These are phyloP conservation scores for Drosophila tripunctata DNA, from an alignment of 2,888 invertebrate genomes.

Conservation along the genomic window DNA sequence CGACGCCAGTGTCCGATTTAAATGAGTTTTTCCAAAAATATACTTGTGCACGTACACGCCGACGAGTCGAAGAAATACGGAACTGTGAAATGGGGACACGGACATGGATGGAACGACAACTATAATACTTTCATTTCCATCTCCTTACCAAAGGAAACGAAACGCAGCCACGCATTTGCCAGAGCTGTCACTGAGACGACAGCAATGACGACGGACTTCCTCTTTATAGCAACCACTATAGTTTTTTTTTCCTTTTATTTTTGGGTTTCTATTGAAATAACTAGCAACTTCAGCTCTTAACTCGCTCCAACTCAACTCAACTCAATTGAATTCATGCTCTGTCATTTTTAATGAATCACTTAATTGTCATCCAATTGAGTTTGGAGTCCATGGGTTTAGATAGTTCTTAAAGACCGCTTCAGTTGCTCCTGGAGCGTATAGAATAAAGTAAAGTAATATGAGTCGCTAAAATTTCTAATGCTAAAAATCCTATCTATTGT, in stretches of 20 bases:
- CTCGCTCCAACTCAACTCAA: constrained; percentile 2
- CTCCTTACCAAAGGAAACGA: constrained; percentile 35
- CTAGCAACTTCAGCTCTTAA: constrained; percentile 53
- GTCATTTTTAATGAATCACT: constrained; percentile 81
- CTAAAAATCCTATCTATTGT: background rate
- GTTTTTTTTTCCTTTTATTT: too few relatives aligned
- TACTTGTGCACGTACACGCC: constrained; percentile 76
- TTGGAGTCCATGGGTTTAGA: constrained; percentile 11
- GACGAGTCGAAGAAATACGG: constrained; percentile 12
- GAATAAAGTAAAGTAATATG: constrained; percentile 37
- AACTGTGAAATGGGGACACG: constrained; percentile 34
- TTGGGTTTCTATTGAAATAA: constrained; percentile 41
- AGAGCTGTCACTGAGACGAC: constrained; percentile 36
- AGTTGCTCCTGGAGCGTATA: background rate
- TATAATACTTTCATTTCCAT: constrained; percentile 60
- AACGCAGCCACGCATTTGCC: constrained; percentile 57
- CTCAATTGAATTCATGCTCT: constrained; percentile 72
- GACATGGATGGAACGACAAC: constrained; percentile 59
- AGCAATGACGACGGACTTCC: constrained; percentile 37
- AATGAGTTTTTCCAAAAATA: constrained; percentile 75
- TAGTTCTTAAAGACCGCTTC: constrained; percentile 50
- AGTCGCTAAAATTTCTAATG: constrained; percentile 23
- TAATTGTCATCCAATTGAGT: constrained; percentile 68
- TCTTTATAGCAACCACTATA: constrained; percentile 60
- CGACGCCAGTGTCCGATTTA: constrained; percentile 66